Evolutionary conservation across 2,113 vertebrate genomes (phyloP).

Genomic region (Ciconia maguari): DNA sequence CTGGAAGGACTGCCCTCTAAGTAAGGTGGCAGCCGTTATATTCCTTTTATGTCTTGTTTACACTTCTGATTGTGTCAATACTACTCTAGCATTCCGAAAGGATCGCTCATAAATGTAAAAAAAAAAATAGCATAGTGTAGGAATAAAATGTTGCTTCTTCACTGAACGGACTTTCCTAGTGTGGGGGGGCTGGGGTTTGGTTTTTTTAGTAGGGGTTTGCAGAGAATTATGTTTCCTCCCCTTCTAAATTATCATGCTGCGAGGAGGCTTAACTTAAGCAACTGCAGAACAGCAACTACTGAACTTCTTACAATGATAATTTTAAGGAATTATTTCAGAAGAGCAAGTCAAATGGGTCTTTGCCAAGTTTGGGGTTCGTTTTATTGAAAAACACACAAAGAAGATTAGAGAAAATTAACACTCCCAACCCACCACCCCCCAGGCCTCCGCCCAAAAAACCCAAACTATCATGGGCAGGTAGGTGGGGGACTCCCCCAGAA

Average conservation of each 20-base stretch:
- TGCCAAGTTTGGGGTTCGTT: neutral
- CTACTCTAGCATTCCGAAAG: neutral
- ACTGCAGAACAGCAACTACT: neutral
- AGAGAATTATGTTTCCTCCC: neutral
- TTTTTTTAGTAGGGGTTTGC: neutral
- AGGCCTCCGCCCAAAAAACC: neutral
- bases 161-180: neutral
- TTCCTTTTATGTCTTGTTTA: neutral
- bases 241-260: neutral
- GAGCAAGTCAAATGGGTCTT: neutral
- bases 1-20: neutral
- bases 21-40: neutral
- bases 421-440: neutral
- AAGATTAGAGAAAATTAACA: neutral
- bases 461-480: neutral
- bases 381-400: neutral
- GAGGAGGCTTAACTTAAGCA: neutral
- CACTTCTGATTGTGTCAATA: neutral
- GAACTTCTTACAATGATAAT: neutral
- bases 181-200: no score
- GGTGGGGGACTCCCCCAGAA: neutral
- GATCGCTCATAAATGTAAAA: neutral
- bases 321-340: neutral
- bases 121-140: neutral
- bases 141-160: neutral